Evolutionary conservation across 2,888 invertebrate genomes (phyloP), one percentile per base, ranked within the genome.

Genomic region (Tachystola acroxantha): DNA sequence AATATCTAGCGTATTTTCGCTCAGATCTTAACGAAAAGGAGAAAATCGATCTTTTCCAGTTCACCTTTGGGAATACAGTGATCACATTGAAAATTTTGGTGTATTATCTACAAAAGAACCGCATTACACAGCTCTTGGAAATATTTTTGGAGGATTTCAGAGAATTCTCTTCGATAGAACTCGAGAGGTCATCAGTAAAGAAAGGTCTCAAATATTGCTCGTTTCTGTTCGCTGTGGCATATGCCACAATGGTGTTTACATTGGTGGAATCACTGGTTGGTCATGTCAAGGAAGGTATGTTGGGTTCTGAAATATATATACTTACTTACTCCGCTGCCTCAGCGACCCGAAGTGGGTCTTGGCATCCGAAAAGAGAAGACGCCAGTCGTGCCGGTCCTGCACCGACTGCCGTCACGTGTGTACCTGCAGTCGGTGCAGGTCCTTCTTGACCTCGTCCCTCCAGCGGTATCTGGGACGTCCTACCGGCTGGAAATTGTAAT

Each of bases 121-220:
- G 54, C 7, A 62, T 76, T 1, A 53, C 38, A 12, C 34, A 44
- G 0, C 47, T 74, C 1, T 42, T 75, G 14, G 43, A 62, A 37
- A 61, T 57, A 19, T 39, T 79, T 22, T 26, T 78, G 1, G 76
- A 77, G 34, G 57, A 54, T 0, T 53, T 55, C 2, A 56, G 61
- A 20, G 36, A 46, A 0, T 65, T 48, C 31, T 28, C 45, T 2
- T 55, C 50, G 2, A 9, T 35, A 3, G 51, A 56, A 5, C 16
- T 69, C 7, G 68, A 76, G 9, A 57, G 35, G 20, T 39, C 40
- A 4, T 63, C 66, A n/a, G 57, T 68, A 1, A 67, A 48, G 36
- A 49, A 54, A 20, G 61, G 54, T 1, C 39, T 53, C 1, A 41
- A 32, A 10, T 51, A 64, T n/a, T 53, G 53, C 13, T 11, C 48